Percentiles rank a stretch among this genome's conserved stretches.
Conservation (phyloP, 92 coral and sea anemone species). For the Epizoanthus fatuus region DNA sequence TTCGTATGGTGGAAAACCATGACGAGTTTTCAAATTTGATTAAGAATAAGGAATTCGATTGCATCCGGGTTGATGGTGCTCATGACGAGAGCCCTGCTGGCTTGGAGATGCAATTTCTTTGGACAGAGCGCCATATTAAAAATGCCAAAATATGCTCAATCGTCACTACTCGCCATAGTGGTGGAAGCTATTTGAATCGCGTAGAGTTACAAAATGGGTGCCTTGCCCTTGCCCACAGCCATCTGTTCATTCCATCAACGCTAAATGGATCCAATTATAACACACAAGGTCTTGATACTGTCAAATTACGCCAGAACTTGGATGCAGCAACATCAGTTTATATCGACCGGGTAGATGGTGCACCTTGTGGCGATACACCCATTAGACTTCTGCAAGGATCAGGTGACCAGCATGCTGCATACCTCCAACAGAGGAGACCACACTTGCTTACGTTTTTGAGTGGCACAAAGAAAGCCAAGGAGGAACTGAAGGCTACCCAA, state of each 20-base stretch:
- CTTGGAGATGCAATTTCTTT: constrained; percentile 51
- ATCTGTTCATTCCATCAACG: constrained; percentile 54
- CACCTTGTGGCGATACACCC: constrained; percentile 59
- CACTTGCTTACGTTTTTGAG: constrained; percentile 47
- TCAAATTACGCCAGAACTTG: constrained; percentile 44
- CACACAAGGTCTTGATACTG: constrained; percentile 23
- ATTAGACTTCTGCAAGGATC: constrained; percentile 59
- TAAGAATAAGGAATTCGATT: constrained; percentile 40
- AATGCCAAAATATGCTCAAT: constrained; percentile 24
- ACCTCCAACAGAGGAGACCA: constrained; percentile 48
- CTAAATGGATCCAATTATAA: constrained; percentile 47
- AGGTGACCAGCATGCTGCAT: constrained; percentile 40
- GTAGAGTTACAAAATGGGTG: constrained; percentile 58
- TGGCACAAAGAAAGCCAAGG: constrained; percentile 60
- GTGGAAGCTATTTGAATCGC: constrained; percentile 61
- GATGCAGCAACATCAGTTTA: constrained; percentile 59
- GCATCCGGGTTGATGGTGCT: constrained; percentile 53
- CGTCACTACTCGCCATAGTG: constrained; percentile 58
- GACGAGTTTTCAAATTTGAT: constrained; percentile 13
- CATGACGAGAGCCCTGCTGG: constrained; percentile 44
- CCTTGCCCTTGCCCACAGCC: constrained; percentile 49
- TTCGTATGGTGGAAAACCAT: constrained; percentile 17
- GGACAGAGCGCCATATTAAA: constrained; percentile 56
- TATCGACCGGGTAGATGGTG: constrained; percentile 61
- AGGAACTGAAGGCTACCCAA: constrained; percentile 17